A percentile compares a stretch with the other conserved stretches of the same genome.
These are phyloP conservation scores for Cotesia vestalis DNA, from an alignment of 1,140 invertebrate species.

Conservation along the genomic window DNA sequence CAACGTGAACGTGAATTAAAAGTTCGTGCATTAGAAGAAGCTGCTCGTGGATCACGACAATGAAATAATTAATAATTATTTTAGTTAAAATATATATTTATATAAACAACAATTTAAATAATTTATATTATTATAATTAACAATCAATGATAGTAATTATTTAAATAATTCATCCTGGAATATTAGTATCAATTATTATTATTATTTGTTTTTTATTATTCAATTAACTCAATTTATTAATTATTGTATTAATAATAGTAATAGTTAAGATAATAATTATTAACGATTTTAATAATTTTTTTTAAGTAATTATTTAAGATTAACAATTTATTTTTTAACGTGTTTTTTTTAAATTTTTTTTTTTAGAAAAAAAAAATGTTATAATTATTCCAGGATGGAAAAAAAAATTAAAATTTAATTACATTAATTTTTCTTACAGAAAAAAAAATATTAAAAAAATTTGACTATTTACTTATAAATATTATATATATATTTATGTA, in stretches of 20 bases:
- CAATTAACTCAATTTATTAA: conserved; percentile 1
- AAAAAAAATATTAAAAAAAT: too few species aligned
- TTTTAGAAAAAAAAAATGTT: too few species aligned
- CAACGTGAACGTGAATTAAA: conserved; percentile 85
- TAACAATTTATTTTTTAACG: too few species aligned
- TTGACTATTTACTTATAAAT: too few species aligned
- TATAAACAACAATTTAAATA: conserved; percentile 29
- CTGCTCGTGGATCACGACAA: conserved; percentile 78
- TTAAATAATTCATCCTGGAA: conserved; percentile 3
- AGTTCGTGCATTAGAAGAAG: conserved; percentile 85
- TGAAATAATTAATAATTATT: conserved; percentile 55
- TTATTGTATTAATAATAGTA: conserved; percentile 16
- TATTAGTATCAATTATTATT: neutral
- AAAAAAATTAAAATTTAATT: too few species aligned
- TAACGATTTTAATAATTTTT: too few species aligned
- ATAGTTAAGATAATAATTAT: too few species aligned
- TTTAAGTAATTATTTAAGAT: too few species aligned
- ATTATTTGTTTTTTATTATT: conserved; percentile 1
- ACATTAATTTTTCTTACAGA: too few species aligned
- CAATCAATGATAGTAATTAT: conserved; percentile 6
- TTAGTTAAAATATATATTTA: conserved; percentile 44
- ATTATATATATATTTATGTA: conserved; percentile 9
- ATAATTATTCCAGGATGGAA: too few species aligned
- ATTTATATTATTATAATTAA: too few species aligned
- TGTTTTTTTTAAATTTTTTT: too few species aligned